Percentiles rank a stretch among this genome's conserved stretches.
These are phyloP conservation scores for Phodopus roborovskii DNA, from an alignment of 2,113 vertebrate species.

Conservation along the genomic window DNA sequence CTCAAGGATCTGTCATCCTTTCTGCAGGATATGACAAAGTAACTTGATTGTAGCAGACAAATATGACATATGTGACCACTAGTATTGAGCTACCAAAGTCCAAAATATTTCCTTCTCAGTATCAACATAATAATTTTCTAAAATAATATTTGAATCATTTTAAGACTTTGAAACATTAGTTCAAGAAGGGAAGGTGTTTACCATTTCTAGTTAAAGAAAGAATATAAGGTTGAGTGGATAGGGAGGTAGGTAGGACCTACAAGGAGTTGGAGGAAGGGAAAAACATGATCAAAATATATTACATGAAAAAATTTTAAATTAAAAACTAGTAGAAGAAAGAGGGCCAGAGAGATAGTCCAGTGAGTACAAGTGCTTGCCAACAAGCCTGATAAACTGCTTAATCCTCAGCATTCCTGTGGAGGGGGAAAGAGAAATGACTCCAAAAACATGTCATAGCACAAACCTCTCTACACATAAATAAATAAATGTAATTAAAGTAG, in stretches of 20 bases:
- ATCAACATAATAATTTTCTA: slow-evolving; percentile 54
- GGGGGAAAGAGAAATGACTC: background rate
- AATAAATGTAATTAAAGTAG: background rate
- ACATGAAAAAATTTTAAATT: background rate
- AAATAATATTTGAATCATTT: slow-evolving; percentile 59
- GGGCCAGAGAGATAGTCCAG: background rate
- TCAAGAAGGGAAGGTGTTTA: background rate
- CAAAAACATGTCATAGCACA: background rate
- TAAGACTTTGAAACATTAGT: slow-evolving; percentile 57
- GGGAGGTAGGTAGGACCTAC: background rate
- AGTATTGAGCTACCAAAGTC: background rate
- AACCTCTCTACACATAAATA: background rate
- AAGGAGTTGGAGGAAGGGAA: background rate
- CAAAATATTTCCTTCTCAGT: slow-evolving; percentile 55
- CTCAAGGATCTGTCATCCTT: slow-evolving; percentile 18
- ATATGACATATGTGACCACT: background rate
- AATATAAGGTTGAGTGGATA: background rate
- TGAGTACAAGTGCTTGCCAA: background rate
- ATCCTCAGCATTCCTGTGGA: background rate
- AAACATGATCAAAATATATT: background rate
- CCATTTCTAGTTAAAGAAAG: slow-evolving; percentile 54
- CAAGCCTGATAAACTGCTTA: background rate
- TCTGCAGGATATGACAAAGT: slow-evolving; percentile 32
- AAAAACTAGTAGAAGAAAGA: background rate
- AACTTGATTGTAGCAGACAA: slow-evolving; percentile 49